phyloP scores from a whole-genome alignment of 1,140 invertebrate species.

The Trichomalopsis sarcophagae region DNA sequence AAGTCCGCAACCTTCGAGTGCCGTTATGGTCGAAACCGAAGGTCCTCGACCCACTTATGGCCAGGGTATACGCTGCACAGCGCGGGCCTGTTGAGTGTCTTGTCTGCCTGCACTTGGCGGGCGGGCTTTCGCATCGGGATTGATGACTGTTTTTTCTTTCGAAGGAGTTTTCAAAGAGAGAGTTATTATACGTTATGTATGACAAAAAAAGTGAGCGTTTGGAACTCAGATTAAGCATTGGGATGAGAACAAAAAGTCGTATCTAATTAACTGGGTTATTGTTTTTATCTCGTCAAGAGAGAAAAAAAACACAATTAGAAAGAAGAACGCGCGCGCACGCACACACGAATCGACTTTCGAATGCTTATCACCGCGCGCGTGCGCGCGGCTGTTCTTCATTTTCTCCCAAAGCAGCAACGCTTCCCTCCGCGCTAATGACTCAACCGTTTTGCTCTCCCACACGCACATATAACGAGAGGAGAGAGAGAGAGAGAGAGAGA shows the following conservation, averaged over 20 bases:
- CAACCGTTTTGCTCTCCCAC: background rate
- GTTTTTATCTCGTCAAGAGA: background rate
- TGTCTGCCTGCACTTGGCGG: background rate
- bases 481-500: too few species aligned
- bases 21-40: conserved; percentile 59
- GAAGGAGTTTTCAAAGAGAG: background rate
- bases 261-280: background rate
- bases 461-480: background rate
- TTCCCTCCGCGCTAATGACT: background rate
- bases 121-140: background rate
- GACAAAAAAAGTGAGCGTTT: background rate
- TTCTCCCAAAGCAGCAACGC: background rate
- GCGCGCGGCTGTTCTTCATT: background rate
- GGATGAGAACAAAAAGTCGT: too few species aligned
- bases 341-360: background rate
- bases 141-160: background rate
- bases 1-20: conserved; percentile 58
- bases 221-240: background rate
- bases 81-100: too few species aligned
- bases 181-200: background rate
- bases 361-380: background rate
- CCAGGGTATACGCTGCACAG: background rate
- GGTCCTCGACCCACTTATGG: conserved; percentile 60
- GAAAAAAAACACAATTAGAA: background rate
- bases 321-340: background rate